A percentile compares a stretch with the other conserved stretches of the same genome.
Evolutionary conservation across 1,140 invertebrate species (phyloP).

Genomic region (Drosophila bifasciata): DNA sequence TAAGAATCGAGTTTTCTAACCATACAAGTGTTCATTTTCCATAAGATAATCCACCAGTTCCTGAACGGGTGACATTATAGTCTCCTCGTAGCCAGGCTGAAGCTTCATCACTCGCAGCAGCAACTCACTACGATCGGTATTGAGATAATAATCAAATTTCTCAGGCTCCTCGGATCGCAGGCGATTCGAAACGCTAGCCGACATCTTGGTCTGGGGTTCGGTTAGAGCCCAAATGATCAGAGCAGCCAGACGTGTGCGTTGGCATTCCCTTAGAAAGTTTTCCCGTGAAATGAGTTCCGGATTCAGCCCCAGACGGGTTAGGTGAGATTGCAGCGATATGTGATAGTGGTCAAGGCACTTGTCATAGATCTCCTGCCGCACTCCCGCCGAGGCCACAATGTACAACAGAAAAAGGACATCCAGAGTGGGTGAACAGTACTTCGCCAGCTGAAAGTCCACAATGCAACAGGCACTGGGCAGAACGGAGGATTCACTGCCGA

Average conservation of each 20-base stretch:
- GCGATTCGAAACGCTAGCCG: slow-evolving; percentile 37
- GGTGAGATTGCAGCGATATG: slow-evolving; percentile 24
- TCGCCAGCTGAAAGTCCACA: slow-evolving; percentile 87
- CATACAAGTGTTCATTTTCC: slow-evolving; percentile 26
- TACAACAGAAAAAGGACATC: slow-evolving; percentile 84
- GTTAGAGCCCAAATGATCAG: slow-evolving; percentile 56
- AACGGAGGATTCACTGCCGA: slow-evolving; percentile 54
- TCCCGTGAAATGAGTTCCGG: slow-evolving; percentile 22
- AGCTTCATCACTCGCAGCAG: slow-evolving; percentile 62
- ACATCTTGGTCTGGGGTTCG: slow-evolving; percentile 68
- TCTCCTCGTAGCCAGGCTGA: slow-evolving; percentile 61
- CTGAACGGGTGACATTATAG: slow-evolving; percentile 57
- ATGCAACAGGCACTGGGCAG: slow-evolving; percentile 85
- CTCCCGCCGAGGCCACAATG: slow-evolving; percentile 29
- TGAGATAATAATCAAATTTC: slow-evolving; percentile 73
- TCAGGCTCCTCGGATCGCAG: slow-evolving; percentile 58
- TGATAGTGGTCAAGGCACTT: slow-evolving; percentile 57
- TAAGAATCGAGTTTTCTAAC: background rate
- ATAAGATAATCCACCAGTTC: slow-evolving; percentile 65
- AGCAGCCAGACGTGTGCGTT: slow-evolving; percentile 35
- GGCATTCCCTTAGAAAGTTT: slow-evolving; percentile 51
- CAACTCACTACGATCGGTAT: slow-evolving; percentile 62
- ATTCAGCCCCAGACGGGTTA: slow-evolving; percentile 24
- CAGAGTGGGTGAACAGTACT: slow-evolving; percentile 85
- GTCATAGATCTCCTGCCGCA: slow-evolving; percentile 29